Evolutionary conservation across 2,888 invertebrate genomes (phyloP), one percentile per base, ranked within the genome.

Genomic region (Trisateles emortualis): DNA sequence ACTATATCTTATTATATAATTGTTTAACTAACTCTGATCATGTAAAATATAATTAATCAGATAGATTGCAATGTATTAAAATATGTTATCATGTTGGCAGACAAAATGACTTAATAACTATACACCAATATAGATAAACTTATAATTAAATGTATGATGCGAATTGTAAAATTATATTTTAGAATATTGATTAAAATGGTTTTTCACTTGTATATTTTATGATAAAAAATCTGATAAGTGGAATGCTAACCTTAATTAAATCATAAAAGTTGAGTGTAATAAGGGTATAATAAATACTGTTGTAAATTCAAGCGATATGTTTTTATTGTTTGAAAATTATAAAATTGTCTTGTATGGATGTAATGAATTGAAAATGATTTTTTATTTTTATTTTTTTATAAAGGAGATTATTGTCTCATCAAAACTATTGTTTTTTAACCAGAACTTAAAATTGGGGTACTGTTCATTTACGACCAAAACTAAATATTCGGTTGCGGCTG

Each of bases 1-100:
- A 22, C 9, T 52, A 16, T 16, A 36, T 19, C 35, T 58, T n/a
- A n/a, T n/a, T n/a, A n/a, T n/a, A n/a, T n/a, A 48, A 19, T 26
- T 50, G 49, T 50, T 47, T 40, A 38, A 56, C 41, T 52, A 48
- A 65, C 36, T 55, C 48, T 48, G 9, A 41, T 40, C 40, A 51
- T 38, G 26, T 11, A 54, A 52, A 41, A 52, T 54, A 45, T 26
- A 8, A n/a, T 52, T 48, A 32, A 49, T 47, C 36, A 24, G 41
- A 60, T 39, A 17, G 26, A 53, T 33, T 22, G 24, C n/a, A 11
- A 19, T 19, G 9, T 14, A 40, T 9, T 39, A 36, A 36, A 44
- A 42, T 51, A 33, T 36, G 17, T 36, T 35, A 24, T 6, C 13
- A n/a, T n/a, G n/a, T n/a, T n/a, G n/a, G n/a, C 9, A 24, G n/a